Evolutionary conservation across 2,113 vertebrate genomes (phyloP).

Genomic region (Paratilapia polleni): DNA sequence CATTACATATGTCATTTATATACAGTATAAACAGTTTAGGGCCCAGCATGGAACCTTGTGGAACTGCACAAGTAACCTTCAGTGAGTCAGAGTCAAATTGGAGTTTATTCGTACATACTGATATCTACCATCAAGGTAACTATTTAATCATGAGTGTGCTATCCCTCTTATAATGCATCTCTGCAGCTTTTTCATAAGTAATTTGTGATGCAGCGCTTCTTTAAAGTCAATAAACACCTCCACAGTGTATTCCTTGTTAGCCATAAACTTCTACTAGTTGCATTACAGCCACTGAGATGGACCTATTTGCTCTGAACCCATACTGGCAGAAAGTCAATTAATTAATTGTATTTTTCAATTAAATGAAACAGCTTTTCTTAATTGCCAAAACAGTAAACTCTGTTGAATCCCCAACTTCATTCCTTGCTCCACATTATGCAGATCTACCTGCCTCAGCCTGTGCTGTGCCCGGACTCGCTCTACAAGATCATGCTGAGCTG

Average conservation of each 20-base stretch:
- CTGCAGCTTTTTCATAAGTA: no score
- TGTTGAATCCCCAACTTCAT: background rate
- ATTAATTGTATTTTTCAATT: background rate
- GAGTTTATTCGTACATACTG: no score
- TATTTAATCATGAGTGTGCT: no score
- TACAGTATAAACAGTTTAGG: no score
- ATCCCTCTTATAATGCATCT: no score
- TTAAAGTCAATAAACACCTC: background rate
- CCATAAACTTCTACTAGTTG: background rate
- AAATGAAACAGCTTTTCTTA: background rate
- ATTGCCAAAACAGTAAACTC: background rate
- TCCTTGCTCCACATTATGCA: slow-evolving; percentile 49
- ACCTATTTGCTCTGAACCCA: background rate
- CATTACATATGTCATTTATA: no score
- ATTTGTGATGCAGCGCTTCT: no score
- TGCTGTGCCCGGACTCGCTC: slow-evolving; percentile 89
- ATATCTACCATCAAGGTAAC: no score
- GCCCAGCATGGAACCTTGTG: no score
- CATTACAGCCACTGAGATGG: background rate
- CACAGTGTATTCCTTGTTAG: background rate
- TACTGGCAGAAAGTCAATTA: background rate
- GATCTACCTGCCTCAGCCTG: slow-evolving; percentile 94
- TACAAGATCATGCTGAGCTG: slow-evolving; percentile 98
- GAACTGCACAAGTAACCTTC: no score
- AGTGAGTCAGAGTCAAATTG: no score